A percentile compares a stretch with the other conserved stretches of the same genome.
Evolutionary conservation across 2,888 invertebrate genomes (phyloP).

Genomic region (Parascotia fuliginaria): DNA sequence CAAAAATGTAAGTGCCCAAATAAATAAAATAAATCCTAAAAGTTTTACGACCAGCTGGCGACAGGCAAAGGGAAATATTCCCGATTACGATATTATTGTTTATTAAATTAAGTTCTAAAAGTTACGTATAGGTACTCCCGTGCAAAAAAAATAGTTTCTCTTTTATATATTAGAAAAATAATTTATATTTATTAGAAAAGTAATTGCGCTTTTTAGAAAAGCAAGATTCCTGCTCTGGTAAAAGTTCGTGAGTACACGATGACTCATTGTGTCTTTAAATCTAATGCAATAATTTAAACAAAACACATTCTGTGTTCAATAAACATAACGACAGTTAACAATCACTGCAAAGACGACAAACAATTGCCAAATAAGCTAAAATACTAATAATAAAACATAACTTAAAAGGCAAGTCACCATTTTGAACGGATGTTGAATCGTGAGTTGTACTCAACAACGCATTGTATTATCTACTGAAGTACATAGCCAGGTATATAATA

Average conservation of each 20-base stretch:
- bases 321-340: slow-evolving; percentile 7
- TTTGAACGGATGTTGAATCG: slow-evolving; percentile 85
- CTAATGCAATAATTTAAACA: slow-evolving; percentile 18
- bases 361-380: slow-evolving; percentile 26
- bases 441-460: slow-evolving; percentile 77
- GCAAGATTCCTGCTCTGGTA: slow-evolving; percentile 8
- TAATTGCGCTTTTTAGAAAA: too few relatives aligned
- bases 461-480: slow-evolving; percentile 63
- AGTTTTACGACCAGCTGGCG: not conserved
- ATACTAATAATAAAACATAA: slow-evolving; percentile 42
- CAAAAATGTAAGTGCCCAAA: not conserved
- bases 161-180: not conserved
- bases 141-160: too few relatives aligned
- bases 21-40: not conserved
- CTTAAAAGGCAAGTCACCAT: slow-evolving; percentile 86
- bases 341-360: slow-evolving; percentile 8
- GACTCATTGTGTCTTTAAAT: slow-evolving; percentile 44
- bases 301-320: slow-evolving; percentile 4
- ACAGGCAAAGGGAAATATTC: not conserved
- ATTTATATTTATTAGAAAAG: not conserved
- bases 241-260: slow-evolving; percentile 38
- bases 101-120: not conserved
- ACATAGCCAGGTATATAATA: slow-evolving; percentile 57
- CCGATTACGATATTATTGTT: not conserved
- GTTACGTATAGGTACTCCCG: not conserved